Evolutionary conservation across 2,888 invertebrate genomes (phyloP).

Genomic region (Rotaria macrura): DNA sequence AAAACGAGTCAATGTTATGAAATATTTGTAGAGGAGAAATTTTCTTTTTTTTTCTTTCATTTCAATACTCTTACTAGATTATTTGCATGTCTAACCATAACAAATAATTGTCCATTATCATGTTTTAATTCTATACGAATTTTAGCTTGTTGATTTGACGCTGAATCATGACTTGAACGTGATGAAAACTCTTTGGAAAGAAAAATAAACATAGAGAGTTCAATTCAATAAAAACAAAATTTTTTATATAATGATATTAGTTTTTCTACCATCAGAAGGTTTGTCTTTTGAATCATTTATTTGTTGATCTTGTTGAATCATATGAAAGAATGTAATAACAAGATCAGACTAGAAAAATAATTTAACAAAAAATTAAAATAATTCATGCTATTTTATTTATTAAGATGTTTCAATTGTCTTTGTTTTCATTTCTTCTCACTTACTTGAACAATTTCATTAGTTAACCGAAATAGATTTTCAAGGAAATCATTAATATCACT

Average conservation of each 20-base stretch:
- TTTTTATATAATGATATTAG: no score
- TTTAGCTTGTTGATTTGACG: conserved; percentile 63
- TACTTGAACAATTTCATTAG: conserved; percentile 80
- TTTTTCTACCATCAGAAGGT: neutral
- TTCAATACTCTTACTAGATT: conserved; percentile 57
- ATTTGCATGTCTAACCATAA: conserved; percentile 80
- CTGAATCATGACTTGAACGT: conserved; percentile 33
- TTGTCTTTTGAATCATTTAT: conserved; percentile 50
- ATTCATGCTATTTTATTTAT: no score
- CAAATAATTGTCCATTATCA: conserved; percentile 60
- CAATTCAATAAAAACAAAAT: no score
- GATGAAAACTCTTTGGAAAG: conserved; percentile 37
- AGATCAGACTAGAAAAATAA: conserved; percentile 62
- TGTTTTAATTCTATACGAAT: conserved; percentile 64
- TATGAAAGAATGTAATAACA: conserved; percentile 97
- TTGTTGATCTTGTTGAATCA: conserved; percentile 81
- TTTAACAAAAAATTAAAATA: no score
- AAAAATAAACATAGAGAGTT: no score
- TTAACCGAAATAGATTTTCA: conserved; percentile 69
- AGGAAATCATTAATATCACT: conserved; percentile 78
- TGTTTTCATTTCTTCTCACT: conserved; percentile 18
- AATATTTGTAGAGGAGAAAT: neutral
- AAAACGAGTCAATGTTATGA: neutral
- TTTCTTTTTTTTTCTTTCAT: no score
- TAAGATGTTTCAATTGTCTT: no score